Evolutionary conservation across 1,140 invertebrate species (phyloP).

Genomic region (Drosophila subpulchrella): DNA sequence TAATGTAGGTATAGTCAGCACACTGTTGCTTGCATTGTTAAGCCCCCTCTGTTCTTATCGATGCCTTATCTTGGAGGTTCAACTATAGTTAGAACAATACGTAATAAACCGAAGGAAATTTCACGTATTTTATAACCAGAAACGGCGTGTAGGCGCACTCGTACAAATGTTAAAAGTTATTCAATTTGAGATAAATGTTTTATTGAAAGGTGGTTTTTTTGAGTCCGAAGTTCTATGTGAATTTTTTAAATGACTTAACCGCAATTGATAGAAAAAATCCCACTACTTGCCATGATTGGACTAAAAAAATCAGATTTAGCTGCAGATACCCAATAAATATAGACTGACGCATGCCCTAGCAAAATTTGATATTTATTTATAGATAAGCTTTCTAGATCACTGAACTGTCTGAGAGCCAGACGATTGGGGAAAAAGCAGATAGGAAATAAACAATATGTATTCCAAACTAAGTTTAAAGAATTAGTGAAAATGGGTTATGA

Average conservation of each 20-base stretch:
- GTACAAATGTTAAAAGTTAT: conserved; percentile 17
- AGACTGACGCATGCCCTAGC: conserved; percentile 25
- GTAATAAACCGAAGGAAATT: conserved; percentile 28
- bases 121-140: conserved; percentile 27
- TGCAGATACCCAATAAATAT: conserved; percentile 21
- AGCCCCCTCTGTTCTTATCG: conserved; percentile 30
- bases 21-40: conserved; percentile 28
- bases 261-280: background rate
- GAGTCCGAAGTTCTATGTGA: background rate
- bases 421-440: background rate
- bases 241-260: conserved; percentile 35
- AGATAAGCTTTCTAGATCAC: conserved; percentile 27
- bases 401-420: background rate
- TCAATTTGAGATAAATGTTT: conserved; percentile 12
- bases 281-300: conserved; percentile 10
- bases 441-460: background rate
- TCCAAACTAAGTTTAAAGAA: background rate
- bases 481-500: too few species aligned
- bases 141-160: conserved; percentile 11
- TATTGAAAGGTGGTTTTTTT: conserved; percentile 9
- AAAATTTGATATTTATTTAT: conserved; percentile 29
- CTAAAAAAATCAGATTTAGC: conserved; percentile 1
- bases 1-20: conserved; percentile 12
- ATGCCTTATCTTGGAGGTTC: conserved; percentile 27
- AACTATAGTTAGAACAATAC: conserved; percentile 33